A percentile compares a stretch with the other conserved stretches of the same genome.
phyloP scores from a whole-genome alignment of 2,888 invertebrate species.

The Pyrrhosoma nymphula region DNA sequence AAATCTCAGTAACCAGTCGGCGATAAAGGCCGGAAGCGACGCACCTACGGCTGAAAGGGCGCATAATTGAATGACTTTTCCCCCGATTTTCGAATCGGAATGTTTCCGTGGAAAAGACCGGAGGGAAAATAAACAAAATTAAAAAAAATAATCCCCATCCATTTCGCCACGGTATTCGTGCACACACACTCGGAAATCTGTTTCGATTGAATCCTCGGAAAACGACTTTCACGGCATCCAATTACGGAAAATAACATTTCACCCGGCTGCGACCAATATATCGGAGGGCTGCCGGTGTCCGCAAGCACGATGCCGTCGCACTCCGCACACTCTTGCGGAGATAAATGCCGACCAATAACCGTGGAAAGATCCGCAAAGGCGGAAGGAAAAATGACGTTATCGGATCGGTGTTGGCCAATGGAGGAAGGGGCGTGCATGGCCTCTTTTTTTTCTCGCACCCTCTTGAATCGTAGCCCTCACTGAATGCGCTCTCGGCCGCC shows the following conservation, averaged over 20 bases:
- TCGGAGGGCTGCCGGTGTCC: neutral
- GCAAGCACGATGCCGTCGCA: neutral
- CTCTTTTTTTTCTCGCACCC: neutral
- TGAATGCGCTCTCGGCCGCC: neutral
- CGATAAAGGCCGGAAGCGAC: neutral
- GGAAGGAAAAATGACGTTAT: neutral
- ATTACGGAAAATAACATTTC: neutral
- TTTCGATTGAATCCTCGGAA: neutral
- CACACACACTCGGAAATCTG: neutral
- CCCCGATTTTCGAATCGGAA: neutral
- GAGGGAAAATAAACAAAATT: neutral
- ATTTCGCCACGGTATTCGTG: neutral
- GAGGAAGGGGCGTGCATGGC: neutral
- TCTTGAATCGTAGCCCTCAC: neutral
- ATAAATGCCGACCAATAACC: neutral
- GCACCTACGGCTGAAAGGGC: neutral
- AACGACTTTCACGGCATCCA: neutral
- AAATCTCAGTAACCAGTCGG: neutral
- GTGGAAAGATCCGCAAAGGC: neutral
- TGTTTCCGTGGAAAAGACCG: neutral
- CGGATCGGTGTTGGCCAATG: neutral
- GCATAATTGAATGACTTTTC: neutral
- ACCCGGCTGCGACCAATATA: neutral
- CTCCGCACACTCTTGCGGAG: no score
- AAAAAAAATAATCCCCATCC: neutral